Percentiles rank a stretch among this genome's conserved stretches.
These are phyloP conservation scores for Buathra laborator DNA, from an alignment of 2,888 invertebrate genomes.

Conservation along the genomic window DNA sequence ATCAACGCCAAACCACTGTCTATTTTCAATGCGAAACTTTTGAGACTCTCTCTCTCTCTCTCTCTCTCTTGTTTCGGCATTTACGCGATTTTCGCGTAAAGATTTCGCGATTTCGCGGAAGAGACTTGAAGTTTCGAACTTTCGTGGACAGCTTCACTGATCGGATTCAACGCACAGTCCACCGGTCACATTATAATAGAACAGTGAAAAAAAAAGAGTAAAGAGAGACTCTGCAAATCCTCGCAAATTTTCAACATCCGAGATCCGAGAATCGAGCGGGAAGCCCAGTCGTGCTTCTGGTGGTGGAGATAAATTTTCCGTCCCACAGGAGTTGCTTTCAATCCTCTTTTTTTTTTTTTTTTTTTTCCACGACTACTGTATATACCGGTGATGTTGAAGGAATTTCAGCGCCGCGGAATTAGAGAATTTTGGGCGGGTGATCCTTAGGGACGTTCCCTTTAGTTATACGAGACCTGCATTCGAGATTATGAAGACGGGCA, in stretches of 20 bases:
- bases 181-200: not conserved
- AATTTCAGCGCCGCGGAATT: not conserved
- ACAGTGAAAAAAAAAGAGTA: constrained; percentile 17
- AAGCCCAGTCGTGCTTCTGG: constrained; percentile 32
- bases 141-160: not conserved
- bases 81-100: not conserved
- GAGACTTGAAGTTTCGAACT: not conserved
- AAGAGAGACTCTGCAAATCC: constrained; percentile 36
- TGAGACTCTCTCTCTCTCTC: not conserved
- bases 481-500: constrained; percentile 3
- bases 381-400: not conserved
- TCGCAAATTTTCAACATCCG: constrained; percentile 35
- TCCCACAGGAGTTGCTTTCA: constrained; percentile 12
- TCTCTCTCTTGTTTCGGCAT: not conserved
- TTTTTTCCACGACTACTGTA: not conserved
- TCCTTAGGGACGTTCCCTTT: constrained; percentile 21
- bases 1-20: not conserved
- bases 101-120: too few species aligned
- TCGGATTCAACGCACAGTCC: constrained; percentile 32
- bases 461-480: constrained; percentile 20
- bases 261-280: constrained; percentile 22
- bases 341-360: constrained; percentile 31
- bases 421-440: not conserved
- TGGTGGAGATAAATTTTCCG: constrained; percentile 34
- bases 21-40: not conserved